Evolutionary conservation across 2,113 vertebrate genomes (phyloP).

Genomic region (Hemiprocne comata): DNA sequence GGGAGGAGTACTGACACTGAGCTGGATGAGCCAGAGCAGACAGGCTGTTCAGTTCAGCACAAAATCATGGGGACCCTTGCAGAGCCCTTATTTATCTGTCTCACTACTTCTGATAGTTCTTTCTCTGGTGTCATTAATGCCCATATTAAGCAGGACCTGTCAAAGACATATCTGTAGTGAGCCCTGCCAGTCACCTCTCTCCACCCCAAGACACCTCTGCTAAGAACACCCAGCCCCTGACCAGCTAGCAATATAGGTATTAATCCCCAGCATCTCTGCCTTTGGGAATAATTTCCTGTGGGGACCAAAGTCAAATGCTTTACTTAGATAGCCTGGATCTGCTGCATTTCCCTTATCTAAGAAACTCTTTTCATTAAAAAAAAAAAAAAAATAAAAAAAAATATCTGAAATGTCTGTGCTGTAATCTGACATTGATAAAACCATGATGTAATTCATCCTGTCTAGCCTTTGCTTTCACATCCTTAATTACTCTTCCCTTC

Average conservation of each 20-base stretch:
- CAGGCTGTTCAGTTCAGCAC: neutral
- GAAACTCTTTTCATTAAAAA: neutral
- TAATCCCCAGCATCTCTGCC: neutral
- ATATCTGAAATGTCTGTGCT: neutral
- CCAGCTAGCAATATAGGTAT: neutral
- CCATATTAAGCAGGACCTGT: neutral
- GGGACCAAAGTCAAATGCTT: neutral
- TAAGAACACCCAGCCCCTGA: accelerated
- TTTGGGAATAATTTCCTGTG: neutral
- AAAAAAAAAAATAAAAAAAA: too few relatives aligned
- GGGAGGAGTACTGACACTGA: neutral
- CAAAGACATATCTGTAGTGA: neutral
- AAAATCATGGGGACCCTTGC: neutral
- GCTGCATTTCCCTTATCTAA: neutral
- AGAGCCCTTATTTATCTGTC: neutral
- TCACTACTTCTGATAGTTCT: neutral
- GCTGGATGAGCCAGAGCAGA: neutral
- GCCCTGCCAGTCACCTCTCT: neutral
- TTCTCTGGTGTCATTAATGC: neutral
- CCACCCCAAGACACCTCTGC: neutral
- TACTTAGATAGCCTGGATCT: neutral
- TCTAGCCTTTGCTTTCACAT: neutral
- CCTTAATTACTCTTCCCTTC: neutral
- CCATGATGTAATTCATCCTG: neutral
- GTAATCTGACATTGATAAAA: neutral